Conservation (phyloP, 1,140 invertebrate genomes). For the Drosophila malerkotliana region DNA sequence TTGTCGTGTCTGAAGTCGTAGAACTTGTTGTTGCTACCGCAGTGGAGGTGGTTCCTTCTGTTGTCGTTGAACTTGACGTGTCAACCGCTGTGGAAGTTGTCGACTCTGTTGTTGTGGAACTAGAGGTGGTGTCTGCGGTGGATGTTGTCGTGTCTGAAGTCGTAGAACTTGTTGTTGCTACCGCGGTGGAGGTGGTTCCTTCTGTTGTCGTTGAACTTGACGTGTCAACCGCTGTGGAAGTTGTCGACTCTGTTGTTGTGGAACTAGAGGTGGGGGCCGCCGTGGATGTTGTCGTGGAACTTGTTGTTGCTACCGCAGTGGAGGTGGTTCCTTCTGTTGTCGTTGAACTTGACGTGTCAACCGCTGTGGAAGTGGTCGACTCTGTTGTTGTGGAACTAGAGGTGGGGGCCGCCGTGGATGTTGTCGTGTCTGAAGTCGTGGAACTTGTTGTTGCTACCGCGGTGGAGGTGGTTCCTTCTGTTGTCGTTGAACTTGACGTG, state of each 20-base stretch:
- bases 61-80: background rate
- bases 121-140: background rate
- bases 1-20: background rate
- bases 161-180: background rate
- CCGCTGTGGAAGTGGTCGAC: background rate
- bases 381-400: background rate
- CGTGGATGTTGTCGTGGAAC: constrained; percentile 1
- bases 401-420: background rate
- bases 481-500: background rate
- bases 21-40: background rate
- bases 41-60: background rate
- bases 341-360: background rate
- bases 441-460: background rate
- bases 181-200: background rate
- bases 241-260: constrained; percentile 12
- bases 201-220: constrained; percentile 9
- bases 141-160: background rate
- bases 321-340: constrained; percentile 9
- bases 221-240: background rate
- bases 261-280: background rate
- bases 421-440: background rate
- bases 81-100: background rate
- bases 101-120: background rate
- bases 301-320: constrained; percentile 1
- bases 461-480: background rate